Evolutionary conservation across 1,140 invertebrate genomes (phyloP), one percentile per base, ranked within the genome.

Genomic region (Drosophila bocqueti): DNA sequence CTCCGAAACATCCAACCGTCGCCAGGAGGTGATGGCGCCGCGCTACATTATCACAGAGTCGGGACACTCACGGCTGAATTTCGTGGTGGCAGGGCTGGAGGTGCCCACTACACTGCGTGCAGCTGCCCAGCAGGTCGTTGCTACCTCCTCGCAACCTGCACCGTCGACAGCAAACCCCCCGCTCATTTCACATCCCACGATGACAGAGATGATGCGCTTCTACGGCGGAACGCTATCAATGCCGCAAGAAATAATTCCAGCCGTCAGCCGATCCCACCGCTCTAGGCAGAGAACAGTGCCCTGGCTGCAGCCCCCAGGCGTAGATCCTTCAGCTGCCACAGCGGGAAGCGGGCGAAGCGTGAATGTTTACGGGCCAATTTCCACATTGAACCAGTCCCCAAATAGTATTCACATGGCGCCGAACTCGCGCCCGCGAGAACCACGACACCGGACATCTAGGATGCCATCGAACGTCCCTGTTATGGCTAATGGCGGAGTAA

Each of bases 121-220:
- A 1, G 43, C 31, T n/a, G 47, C 24, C 45, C 64, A 62, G 42
- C 73, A 43, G 21, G 26, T 31, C 3, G 24, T 40, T 16, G 15
- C 24, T 5, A 15, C 62, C 11, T 42, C 36, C 3, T 11, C 55
- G 24, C 54, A 57, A n/a, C 55, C 36, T 26, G 7, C 36, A 42
- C 11, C 55, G 0, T n/a, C 50, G 11, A 11, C 58, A 10, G 26
- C 45, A 18, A 21, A 4, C 26, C 43, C 40, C 1, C 45, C 40
- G 1, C 47, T 34, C 4, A 42, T 47, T 4, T 3, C 67, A 0
- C 60, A 66, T 15, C 54, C 59, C 15, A 55, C 67, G 4, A 31
- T 73, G 10, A 45, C 8, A 1, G 77, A 79, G 24, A 55, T 79
- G 40, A 74, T 79, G 60, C 76, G 76, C 26, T 79, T 43, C 76